Evolutionary conservation across 2,888 invertebrate genomes (phyloP), one percentile per base, ranked within the genome.

Genomic region (Phrixothrix hirtus): DNA sequence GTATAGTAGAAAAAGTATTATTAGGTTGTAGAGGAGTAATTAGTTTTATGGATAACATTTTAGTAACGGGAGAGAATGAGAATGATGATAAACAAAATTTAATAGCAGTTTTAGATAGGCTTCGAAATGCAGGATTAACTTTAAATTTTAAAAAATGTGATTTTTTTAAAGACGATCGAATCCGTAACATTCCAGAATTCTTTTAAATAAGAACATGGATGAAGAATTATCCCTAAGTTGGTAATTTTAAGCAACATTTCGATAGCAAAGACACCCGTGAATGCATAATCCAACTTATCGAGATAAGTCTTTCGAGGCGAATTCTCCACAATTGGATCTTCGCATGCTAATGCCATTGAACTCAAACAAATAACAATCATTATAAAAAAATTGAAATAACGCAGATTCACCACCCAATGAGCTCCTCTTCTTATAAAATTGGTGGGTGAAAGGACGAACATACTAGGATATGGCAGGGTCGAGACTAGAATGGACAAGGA

Each of bases 101-200:
- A n/a, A n/a, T n/a, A n/a, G n/a, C n/a, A n/a, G n/a, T n/a, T n/a
- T n/a, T n/a, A n/a, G n/a, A n/a, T n/a, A n/a, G n/a, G n/a, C n/a
- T n/a, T n/a, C n/a, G n/a, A n/a, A n/a, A n/a, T n/a, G n/a, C n/a
- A n/a, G n/a, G n/a, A n/a, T n/a, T n/a, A n/a, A n/a, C n/a, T n/a
- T n/a, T n/a, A n/a, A n/a, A n/a, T n/a, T n/a, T n/a, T n/a, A n/a
- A n/a, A n/a, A n/a, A n/a, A n/a, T n/a, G n/a, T n/a, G n/a, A n/a
- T n/a, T n/a, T n/a, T n/a, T n/a, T n/a, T n/a, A n/a, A n/a, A n/a
- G n/a, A 98, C 98, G 65, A 96, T 92, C 71, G 97, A 96, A 81
- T 99, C 98, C 87, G 99, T 92, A 72, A 98, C 89, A 82, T 99
- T 98, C 98, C 98, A 98, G 77, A 97, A 87, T 81, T 99, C 98